Conservation (phyloP, 2,113 vertebrate species). For the Myotis brandtii region DNA sequence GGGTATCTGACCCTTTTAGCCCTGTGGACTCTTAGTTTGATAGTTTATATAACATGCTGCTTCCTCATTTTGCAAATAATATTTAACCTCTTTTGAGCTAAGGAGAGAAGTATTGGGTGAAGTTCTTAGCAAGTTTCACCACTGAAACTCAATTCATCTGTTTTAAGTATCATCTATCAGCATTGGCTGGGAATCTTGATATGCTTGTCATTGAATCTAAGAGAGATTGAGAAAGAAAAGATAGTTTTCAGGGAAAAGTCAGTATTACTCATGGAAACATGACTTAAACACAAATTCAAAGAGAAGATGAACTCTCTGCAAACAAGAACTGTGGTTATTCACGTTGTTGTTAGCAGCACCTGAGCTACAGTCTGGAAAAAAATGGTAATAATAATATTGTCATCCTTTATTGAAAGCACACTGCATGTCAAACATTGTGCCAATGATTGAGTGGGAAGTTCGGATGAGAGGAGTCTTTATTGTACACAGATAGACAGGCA, state of each 20-base stretch:
- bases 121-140: neutral
- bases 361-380: neutral
- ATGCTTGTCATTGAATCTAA: neutral
- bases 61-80: constrained; percentile 11
- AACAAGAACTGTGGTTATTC: neutral
- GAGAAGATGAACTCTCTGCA: neutral
- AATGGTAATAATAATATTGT: neutral
- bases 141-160: neutral
- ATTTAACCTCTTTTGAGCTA: neutral
- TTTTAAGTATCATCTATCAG: neutral
- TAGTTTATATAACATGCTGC: neutral
- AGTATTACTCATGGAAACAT: neutral
- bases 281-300: neutral
- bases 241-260: neutral
- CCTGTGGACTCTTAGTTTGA: neutral
- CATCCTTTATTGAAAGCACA: neutral
- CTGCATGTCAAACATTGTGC: neutral
- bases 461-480: neutral
- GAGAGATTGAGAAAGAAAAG: neutral
- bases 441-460: neutral
- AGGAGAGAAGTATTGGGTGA: neutral
- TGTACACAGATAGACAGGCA: neutral
- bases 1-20: neutral
- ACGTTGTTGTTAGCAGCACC: neutral
- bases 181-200: neutral